Base-by-base conservation (phyloP, 2,888 invertebrate genomes). In the Myopa tessellatipennis region DNA sequence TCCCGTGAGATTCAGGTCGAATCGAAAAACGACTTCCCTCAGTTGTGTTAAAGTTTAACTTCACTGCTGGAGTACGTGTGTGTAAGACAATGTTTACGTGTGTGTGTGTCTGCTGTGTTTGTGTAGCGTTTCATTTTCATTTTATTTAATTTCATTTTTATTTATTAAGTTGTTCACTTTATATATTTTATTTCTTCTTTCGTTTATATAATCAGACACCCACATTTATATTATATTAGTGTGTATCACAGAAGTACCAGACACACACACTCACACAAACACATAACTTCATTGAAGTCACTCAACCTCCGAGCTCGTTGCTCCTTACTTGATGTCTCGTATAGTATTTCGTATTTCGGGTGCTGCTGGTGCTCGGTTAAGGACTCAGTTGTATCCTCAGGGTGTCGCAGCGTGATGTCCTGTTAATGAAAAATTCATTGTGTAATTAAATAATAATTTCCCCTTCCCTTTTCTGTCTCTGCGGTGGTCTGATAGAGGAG, bases 381-480 rank as follows among this genome's bases (percentile, higher is more conserved):
- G 40, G 40, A 40, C 6, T 40, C 12, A 0, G 45, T 6, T 45
- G 12, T 16, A 52, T 55, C 70, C 16, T 34, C 7, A 55, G 55
- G 58, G 63, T 65, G 6, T 52, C 6, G 14, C 16, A 55, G 55
- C 34, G 74, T 74, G 26, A 26, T 26, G 74, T 52, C 34, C 65
- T 74, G 63, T 75, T 68, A 60, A 79, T 77, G 63, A 77, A 77
- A 77, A 79, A 76, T 72, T 77, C 65, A 75, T 77, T 79, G 36
- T 76, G 72, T 78, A 73, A 74, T 78, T 78, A 79, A 78, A 78
- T 78, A 78, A 74, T 77, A 79, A 79, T 78, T 79, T 77, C 63
- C 10, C 63, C 6, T 6, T 14, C 38, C 8, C 65, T 63, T 18
- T 4, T 12, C 63, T 63, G 7, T 26, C 38, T 36, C 36, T 45